A percentile compares a stretch with the other conserved stretches of the same genome.
These are phyloP conservation scores for Notothenia rossii DNA, from an alignment of 2,113 vertebrate species.

Conservation along the genomic window DNA sequence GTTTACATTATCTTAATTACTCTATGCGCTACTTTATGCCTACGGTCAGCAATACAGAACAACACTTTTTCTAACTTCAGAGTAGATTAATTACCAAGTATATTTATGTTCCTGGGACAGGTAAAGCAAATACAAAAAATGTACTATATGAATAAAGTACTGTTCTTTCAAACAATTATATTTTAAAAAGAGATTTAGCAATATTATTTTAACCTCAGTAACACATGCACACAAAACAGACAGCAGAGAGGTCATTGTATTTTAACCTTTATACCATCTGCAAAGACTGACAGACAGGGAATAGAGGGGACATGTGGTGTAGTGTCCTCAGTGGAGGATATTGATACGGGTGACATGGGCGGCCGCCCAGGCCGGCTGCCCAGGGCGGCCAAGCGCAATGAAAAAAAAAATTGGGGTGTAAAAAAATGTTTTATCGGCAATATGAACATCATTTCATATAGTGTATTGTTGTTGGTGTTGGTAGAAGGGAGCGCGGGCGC, in stretches of 20 bases:
- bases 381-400: too few relatives aligned
- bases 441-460: too few relatives aligned
- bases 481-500: too few relatives aligned
- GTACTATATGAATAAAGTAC: conserved; percentile 1
- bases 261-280: conserved; percentile 35
- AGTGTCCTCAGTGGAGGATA: conserved; percentile 6
- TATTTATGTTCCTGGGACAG: background rate
- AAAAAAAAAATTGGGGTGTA: too few relatives aligned
- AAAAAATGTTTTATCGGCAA: too few relatives aligned
- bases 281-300: conserved; percentile 5
- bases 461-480: too few relatives aligned
- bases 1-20: background rate
- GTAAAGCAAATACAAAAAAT: background rate
- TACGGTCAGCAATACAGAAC: background rate
- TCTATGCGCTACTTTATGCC: background rate
- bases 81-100: background rate
- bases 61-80: background rate
- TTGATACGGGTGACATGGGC: too few relatives aligned
- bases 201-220: conserved; percentile 27
- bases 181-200: conserved; percentile 55
- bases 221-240: conserved; percentile 67
- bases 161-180: conserved; percentile 46
- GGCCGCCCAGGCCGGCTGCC: too few relatives aligned
- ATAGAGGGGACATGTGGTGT: background rate
- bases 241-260: conserved; percentile 31